These are phyloP conservation scores for Acanthiza pusilla DNA, from an alignment of 2,797 vertebrate genomes.

Conservation along the genomic window DNA sequence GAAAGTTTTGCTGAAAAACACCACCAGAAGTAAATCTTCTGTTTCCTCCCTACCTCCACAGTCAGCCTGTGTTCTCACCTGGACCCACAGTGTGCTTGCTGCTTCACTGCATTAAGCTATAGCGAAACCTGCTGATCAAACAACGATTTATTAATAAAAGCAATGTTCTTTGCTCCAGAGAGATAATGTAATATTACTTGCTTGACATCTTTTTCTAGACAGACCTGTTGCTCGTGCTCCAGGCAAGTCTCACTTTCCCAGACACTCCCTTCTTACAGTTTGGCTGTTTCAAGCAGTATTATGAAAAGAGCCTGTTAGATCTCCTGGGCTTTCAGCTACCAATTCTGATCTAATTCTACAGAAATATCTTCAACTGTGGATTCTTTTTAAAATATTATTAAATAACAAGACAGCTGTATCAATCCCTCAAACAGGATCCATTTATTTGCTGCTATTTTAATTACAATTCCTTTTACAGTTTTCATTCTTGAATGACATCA, in stretches of 20 bases:
- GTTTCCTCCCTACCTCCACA: background rate
- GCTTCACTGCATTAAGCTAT: background rate
- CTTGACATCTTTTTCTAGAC: slow-evolving; percentile 65
- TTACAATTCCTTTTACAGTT: background rate
- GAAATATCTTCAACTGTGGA: background rate
- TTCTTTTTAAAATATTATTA: background rate
- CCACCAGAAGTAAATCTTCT: background rate
- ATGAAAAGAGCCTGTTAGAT: background rate
- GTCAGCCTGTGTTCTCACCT: background rate
- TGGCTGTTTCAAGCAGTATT: background rate
- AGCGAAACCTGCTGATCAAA: slow-evolving; percentile 10
- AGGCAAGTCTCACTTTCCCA: slow-evolving; percentile 56
- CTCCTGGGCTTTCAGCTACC: background rate
- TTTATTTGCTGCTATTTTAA: background rate
- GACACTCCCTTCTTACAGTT: slow-evolving; percentile 58
- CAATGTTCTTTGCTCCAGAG: background rate
- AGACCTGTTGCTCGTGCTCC: slow-evolving; percentile 63
- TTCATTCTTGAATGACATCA: background rate
- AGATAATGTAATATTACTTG: slow-evolving; percentile 53
- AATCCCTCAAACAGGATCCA: background rate
- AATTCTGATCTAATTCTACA: background rate
- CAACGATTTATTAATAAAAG: background rate
- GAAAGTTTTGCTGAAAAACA: background rate
- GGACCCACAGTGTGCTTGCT: background rate
- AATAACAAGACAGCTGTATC: background rate